Evolutionary conservation across 2,797 vertebrate species (phyloP).

Genomic region (Sebastes matsubarae): DNA sequence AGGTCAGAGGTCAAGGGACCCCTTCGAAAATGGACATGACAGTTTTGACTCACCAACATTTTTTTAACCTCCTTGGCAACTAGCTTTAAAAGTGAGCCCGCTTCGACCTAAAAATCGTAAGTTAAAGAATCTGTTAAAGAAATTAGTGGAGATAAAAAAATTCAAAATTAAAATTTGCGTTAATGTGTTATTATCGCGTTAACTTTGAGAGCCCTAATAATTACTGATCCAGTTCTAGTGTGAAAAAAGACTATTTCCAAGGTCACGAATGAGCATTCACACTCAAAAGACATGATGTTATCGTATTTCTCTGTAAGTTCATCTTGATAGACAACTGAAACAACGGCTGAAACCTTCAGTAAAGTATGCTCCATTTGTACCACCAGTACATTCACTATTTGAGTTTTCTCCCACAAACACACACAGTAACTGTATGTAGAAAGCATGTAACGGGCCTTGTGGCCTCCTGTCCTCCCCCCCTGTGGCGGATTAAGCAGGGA

Average conservation of each 20-base stretch:
- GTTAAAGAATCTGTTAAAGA: too few species aligned
- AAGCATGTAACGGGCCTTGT: background rate
- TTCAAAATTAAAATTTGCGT: too few species aligned
- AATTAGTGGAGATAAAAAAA: too few species aligned
- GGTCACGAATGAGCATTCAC: background rate
- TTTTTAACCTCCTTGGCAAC: too few species aligned
- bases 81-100: too few species aligned
- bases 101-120: too few species aligned
- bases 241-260: background rate
- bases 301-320: background rate
- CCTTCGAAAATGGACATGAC: too few species aligned
- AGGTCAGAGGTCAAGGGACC: too few species aligned
- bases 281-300: background rate
- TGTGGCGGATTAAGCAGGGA: slow-evolving; percentile 61
- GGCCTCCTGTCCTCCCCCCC: slow-evolving; percentile 4
- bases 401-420: background rate
- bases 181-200: too few species aligned
- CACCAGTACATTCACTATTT: background rate
- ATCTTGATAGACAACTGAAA: background rate
- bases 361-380: background rate
- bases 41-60: too few species aligned
- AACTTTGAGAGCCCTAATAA: too few species aligned
- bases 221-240: background rate
- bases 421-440: background rate
- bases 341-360: background rate